Base-by-base conservation (phyloP, 30 jellyfish, hydroid and myxozoan genomes). In the Mastigias papua region DNA sequence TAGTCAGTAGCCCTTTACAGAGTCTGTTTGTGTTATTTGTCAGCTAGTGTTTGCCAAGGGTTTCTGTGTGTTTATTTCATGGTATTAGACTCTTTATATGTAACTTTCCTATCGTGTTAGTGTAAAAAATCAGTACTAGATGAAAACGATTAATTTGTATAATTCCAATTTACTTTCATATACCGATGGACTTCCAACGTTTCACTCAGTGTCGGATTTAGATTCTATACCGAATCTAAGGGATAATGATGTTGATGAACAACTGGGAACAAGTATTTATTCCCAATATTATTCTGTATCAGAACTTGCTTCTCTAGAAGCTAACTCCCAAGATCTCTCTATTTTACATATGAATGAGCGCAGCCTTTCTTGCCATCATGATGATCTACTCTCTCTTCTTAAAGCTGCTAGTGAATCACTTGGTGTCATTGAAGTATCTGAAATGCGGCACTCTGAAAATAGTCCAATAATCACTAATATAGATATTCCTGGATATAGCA, bases 201-300 rank as follows among this genome's bases (percentile, higher is more conserved):
- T n/a, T n/a, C n/a, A n/a, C n/a, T n/a, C n/a, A n/a, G n/a, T n/a
- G n/a, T n/a, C n/a, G n/a, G n/a, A n/a, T n/a, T n/a, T n/a, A n/a
- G n/a, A n/a, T n/a, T n/a, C n/a, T n/a, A 9, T 34, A n/a, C 81
- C 81, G 10, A 31, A 69, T 69, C 81, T 69, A 19, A 9, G 11
- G 15, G 81, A 69, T 22, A 7, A 69, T 69, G 60, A 69, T 25
- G 27, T 69, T 28, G 81, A 69, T 69, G 81, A 69, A 22, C 15
- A 69, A 9, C 7, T 69, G 27, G n/a, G 27, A 7, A 30, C 27
- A 22, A 69, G 27, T 31, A 4, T 69, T 10, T 9, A 23, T 31
- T 69, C 81, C 13, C 49, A 69, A 69, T 69, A 69, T 69, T 69
- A 34, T 69, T 28, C 81, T 4, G 10, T 69, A 21, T n/a, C 15